Evolutionary conservation across 2,888 invertebrate genomes (phyloP), one percentile per base, ranked within the genome.

Genomic region (Crossocerus cetratus): DNA sequence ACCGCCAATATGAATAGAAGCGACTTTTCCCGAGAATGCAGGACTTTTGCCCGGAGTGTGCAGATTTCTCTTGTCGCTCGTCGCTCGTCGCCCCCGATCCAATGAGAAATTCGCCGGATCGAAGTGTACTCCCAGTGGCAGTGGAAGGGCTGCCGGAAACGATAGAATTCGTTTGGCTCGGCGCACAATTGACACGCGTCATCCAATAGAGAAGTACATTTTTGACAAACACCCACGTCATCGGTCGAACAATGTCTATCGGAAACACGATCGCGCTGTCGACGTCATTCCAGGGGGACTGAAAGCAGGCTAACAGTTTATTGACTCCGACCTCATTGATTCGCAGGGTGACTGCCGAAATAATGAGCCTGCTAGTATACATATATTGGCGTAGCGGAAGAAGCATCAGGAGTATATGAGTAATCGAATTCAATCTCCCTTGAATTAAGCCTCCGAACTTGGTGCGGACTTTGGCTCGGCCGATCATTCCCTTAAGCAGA

Each of bases 1-100:
- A 45, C 61, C 57, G 58, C 42, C 61, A 59, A 65, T 62, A 69
- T 62, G 65, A 32, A 59, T n/a, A 21, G 4, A 22, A 20, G 13
- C 56, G 23, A 49, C 45, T 61, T 57, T 42, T 3, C 14, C 32
- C 8, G 2, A 32, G 32, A 32, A 32, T 32, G 1, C 32, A 32
- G 32, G 32, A 32, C 5, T 32, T 32, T 32, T 32, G 8, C 1
- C 11, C 8, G 3, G 32, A 32, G 11, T 32, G 2, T 32, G 8
- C 32, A 32, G 32, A 32, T 32, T 32, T 11, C 32, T 32, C 11
- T 32, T 5, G n/a, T 32, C 32, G 1, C 32, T 32, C 11, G 32
- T 32, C 3, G 32, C 8, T n/a, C n/a, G n/a, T n/a, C n/a, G n/a
- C n/a, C n/a, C n/a, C 32, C 11, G 8, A 32, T 32, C 8, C 8